Evolutionary conservation across 2,113 vertebrate genomes (phyloP).

Genomic region (Orcinus orca): DNA sequence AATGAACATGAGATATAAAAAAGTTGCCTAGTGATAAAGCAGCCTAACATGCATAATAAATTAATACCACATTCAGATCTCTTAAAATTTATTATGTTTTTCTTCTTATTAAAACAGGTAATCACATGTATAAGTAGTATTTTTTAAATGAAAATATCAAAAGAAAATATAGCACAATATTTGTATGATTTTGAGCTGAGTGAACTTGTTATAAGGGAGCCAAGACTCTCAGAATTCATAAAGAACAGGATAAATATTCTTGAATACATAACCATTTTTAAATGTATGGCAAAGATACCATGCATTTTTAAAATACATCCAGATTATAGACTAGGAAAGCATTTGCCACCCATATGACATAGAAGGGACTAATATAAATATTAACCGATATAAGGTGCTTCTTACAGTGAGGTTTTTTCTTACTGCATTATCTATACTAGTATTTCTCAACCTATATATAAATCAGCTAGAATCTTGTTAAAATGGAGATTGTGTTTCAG

Average conservation of each 20-base stretch:
- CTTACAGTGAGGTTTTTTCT: background rate
- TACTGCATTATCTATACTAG: background rate
- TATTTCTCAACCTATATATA: background rate
- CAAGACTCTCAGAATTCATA: background rate
- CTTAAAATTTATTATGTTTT: background rate
- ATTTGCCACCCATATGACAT: background rate
- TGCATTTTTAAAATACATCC: background rate
- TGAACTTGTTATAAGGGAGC: background rate
- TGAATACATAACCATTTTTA: background rate
- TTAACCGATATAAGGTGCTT: background rate
- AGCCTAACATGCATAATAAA: background rate
- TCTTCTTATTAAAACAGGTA: background rate
- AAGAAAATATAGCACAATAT: conserved; percentile 40
- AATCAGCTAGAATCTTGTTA: background rate
- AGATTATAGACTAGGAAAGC: background rate
- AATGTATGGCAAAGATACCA: background rate
- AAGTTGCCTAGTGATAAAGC: background rate
- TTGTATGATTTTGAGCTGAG: background rate
- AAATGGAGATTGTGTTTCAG: background rate
- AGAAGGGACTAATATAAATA: background rate
- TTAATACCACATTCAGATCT: background rate
- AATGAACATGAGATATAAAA: background rate
- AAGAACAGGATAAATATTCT: background rate
- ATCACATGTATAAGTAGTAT: background rate
- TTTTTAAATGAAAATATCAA: conserved; percentile 24